phyloP scores from a whole-genome alignment of 2,888 invertebrate genomes.

The Agriopis aurantiaria region DNA sequence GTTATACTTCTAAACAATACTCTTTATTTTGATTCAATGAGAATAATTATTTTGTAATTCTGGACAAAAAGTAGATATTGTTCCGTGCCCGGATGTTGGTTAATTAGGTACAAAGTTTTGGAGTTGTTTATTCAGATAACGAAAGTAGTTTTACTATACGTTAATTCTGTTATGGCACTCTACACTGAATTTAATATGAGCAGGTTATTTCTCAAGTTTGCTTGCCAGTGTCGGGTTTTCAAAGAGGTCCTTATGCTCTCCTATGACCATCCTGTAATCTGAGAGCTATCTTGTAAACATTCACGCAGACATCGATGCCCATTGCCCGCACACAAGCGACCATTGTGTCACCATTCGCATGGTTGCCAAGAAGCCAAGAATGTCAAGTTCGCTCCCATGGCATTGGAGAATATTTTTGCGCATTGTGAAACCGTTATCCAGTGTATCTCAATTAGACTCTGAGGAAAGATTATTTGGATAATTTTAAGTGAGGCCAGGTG shows the following conservation, averaged over 20 bases:
- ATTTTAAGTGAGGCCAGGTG: constrained; percentile 9
- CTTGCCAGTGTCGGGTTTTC: constrained; percentile 40
- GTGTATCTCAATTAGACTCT: constrained; percentile 26
- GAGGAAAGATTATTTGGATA: constrained; percentile 22
- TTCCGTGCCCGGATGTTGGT: constrained; percentile 39
- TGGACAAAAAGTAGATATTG: constrained; percentile 28
- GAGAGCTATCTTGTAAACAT: constrained; percentile 44
- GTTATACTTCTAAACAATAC: no score
- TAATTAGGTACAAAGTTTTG: constrained; percentile 30
- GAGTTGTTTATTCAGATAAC: constrained; percentile 33
- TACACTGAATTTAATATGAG: not conserved
- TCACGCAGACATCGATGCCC: constrained; percentile 19
- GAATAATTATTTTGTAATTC: constrained; percentile 1
- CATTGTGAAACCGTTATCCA: constrained; percentile 34
- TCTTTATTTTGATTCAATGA: not conserved
- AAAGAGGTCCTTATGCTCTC: constrained; percentile 47
- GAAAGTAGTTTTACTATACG: not conserved
- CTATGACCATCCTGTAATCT: constrained; percentile 52
- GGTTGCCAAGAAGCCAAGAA: constrained; percentile 37
- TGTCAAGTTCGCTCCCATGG: constrained; percentile 36
- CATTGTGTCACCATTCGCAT: constrained; percentile 37
- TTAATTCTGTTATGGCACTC: not conserved
- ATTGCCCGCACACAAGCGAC: constrained; percentile 35
- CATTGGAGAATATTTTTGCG: constrained; percentile 34
- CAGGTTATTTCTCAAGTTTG: not conserved